Evolutionary conservation across 2,888 invertebrate species (phyloP), one percentile per base, ranked within the genome.

Genomic region (Chrysolina americana): DNA sequence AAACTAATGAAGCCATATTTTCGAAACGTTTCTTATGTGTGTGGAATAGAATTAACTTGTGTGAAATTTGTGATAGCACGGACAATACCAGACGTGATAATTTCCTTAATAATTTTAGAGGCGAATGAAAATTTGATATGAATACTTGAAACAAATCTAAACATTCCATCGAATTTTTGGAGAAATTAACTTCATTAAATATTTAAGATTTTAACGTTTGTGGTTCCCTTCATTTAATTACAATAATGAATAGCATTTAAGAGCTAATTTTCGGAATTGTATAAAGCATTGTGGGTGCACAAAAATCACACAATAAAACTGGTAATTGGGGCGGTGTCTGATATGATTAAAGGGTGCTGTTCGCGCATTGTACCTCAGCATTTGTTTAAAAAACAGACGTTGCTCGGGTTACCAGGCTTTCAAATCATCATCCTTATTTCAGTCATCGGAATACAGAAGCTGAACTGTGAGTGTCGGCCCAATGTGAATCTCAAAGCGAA

Each of bases 361-460:
- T 68, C 70, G 71, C 63, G 76, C 77, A 79, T 81, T 81, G 81
- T 80, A 71, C 76, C 48, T 69, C 74, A 71, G 78, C 81, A 80
- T 78, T 80, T 81, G 81, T 81, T 81, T 81, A 78, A 79, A 79
- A 81, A 77, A 80, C 80, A 79, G 73, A 76, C 72, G 72, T 53
- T 73, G 69, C 70, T 80, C 80, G 69, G 71, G 78, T 80, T 80
- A 78, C 80, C 76, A 50, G n/a, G 78, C 75, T 73, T 78, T 76
- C 75, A 76, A 72, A 64, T 75, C 77, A 75, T 68, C 56, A 56
- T 56, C 23, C 59, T 59, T 10, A 59, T 28, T 59, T 59, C 28
- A 59, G 36, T 28, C 21, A 28, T 17, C 36, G 8, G 59, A 36
- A 36, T 59, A 59, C 36, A 59, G 59, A n/a, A 59, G 15, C 59